These are phyloP conservation scores for Tragopan temminckii DNA, from an alignment of 2,797 vertebrate species.

Conservation along the genomic window DNA sequence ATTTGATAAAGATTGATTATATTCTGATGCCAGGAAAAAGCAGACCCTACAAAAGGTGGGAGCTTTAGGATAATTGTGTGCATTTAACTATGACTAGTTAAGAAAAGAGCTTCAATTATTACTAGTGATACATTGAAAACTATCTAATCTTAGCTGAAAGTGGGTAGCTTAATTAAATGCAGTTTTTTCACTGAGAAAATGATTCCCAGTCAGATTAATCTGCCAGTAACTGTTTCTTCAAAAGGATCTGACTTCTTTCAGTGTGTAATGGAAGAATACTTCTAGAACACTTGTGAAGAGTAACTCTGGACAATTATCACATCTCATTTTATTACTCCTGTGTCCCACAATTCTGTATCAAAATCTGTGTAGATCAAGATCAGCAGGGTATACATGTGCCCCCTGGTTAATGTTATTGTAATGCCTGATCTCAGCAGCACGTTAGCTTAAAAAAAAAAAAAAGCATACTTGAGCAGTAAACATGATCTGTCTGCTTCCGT, in stretches of 20 bases:
- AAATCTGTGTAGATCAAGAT: background rate
- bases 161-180: constrained; percentile 30
- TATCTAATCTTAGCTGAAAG: background rate
- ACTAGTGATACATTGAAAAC: background rate
- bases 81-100: background rate
- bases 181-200: constrained; percentile 46
- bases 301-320: background rate
- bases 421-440: background rate
- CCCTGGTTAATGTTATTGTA: background rate
- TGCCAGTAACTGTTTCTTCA: background rate
- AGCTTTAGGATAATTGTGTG: background rate
- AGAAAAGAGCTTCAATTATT: background rate
- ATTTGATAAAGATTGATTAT: background rate
- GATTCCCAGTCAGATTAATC: constrained; percentile 14
- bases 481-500: background rate
- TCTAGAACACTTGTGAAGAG: background rate
- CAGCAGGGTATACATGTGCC: background rate
- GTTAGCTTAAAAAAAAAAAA: background rate
- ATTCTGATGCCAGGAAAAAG: background rate
- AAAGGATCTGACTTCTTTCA: background rate
- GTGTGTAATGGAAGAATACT: background rate
- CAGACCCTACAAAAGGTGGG: background rate
- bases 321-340: background rate
- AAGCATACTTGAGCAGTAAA: background rate
- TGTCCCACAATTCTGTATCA: background rate